A percentile compares a stretch with the other conserved stretches of the same genome.
phyloP scores from a whole-genome alignment of 1,140 invertebrate genomes.

The Plodia interpunctella region DNA sequence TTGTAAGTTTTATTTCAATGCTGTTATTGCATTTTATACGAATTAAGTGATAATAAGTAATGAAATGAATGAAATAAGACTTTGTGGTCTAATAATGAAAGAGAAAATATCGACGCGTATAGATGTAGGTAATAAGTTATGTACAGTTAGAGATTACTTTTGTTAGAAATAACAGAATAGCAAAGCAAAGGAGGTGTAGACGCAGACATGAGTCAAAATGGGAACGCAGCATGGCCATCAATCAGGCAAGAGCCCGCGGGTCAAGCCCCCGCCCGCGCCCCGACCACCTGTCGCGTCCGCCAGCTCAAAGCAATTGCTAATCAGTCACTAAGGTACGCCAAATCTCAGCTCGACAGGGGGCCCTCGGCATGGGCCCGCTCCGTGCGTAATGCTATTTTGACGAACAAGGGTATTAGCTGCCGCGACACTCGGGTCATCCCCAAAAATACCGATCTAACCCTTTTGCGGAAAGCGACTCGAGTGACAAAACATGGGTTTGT shows the following conservation, averaged over 20 bases:
- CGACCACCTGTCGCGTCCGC: slow-evolving; percentile 51
- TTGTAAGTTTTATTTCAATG: no score
- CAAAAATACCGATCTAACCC: slow-evolving; percentile 21
- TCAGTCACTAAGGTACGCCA: slow-evolving; percentile 72
- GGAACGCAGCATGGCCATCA: slow-evolving; percentile 46
- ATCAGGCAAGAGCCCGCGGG: slow-evolving; percentile 51
- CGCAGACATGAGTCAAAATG: slow-evolving; percentile 27
- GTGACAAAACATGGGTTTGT: slow-evolving; percentile 12
- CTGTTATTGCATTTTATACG: no score
- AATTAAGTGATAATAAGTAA: no score
- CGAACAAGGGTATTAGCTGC: slow-evolving; percentile 55
- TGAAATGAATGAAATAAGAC: no score
- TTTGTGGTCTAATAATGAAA: no score
- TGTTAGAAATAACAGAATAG: no score
- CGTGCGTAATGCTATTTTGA: slow-evolving; percentile 62
- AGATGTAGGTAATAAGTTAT: no score
- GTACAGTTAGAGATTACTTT: no score
- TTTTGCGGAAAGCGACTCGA: slow-evolving; percentile 9
- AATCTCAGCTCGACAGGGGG: slow-evolving; percentile 65
- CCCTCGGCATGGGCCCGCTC: slow-evolving; percentile 23
- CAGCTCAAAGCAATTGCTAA: slow-evolving; percentile 61
- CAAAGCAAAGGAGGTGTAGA: background rate
- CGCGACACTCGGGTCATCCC: slow-evolving; percentile 35
- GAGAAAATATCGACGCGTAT: no score
- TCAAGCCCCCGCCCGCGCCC: slow-evolving; percentile 42